A percentile compares a stretch with the other conserved stretches of the same genome.
Evolutionary conservation across 2,888 invertebrate species (phyloP).

Genomic region (Melinopterus prodromus): DNA sequence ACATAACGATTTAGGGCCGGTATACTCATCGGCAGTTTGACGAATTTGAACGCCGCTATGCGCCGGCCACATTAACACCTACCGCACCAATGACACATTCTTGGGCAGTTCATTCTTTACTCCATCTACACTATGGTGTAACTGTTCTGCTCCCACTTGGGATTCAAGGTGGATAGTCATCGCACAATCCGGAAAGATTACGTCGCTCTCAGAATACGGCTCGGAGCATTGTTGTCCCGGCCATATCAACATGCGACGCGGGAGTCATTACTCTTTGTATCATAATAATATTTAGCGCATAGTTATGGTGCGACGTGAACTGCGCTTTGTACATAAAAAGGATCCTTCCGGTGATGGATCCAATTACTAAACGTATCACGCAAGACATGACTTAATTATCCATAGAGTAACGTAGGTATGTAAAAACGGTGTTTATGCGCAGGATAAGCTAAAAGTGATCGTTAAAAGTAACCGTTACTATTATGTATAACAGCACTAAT

Average conservation of each 20-base stretch:
- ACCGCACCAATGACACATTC: background rate
- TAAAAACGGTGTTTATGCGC: background rate
- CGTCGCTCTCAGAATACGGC: background rate
- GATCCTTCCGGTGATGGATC: background rate
- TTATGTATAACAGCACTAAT: too few relatives aligned
- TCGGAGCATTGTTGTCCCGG: background rate
- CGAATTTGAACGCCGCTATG: background rate
- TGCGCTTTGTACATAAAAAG: background rate
- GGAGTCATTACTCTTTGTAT: background rate
- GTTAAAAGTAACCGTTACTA: too few relatives aligned
- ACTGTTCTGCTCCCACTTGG: conserved; percentile 4
- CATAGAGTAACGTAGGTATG: background rate
- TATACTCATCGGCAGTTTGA: background rate
- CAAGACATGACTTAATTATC: background rate
- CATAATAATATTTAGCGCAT: background rate
- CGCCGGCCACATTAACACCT: background rate
- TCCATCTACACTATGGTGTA: background rate
- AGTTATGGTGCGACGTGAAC: background rate
- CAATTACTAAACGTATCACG: background rate
- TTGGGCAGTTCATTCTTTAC: background rate
- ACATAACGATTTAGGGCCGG: conserved; percentile 24
- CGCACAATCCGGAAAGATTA: background rate
- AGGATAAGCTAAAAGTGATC: background rate
- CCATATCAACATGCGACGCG: too few relatives aligned
- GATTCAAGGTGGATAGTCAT: background rate